Evolutionary conservation across 2,113 vertebrate species (phyloP).

Genomic region (Apus apus): DNA sequence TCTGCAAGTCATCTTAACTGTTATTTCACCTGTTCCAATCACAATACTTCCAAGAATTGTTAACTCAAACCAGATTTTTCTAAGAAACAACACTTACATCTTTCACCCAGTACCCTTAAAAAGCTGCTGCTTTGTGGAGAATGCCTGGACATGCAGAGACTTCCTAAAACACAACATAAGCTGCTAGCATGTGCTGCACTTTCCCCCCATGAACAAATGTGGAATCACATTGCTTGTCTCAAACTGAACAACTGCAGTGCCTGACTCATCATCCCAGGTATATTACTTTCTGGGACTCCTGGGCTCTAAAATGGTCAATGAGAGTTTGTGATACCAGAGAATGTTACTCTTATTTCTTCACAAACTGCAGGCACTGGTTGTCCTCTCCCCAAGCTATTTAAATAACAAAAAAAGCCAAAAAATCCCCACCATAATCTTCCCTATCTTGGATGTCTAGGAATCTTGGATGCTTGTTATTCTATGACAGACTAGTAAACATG

Average conservation of each 20-base stretch:
- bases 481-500: background rate
- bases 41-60: background rate
- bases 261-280: background rate
- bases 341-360: background rate
- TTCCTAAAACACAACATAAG: background rate
- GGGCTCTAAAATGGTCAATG: background rate
- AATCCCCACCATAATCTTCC: background rate
- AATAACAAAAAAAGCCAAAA: background rate
- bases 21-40: background rate
- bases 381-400: background rate
- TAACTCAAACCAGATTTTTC: background rate
- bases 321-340: background rate
- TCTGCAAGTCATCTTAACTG: background rate
- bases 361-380: background rate
- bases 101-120: background rate
- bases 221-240: background rate
- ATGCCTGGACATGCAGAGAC: accelerated
- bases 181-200: background rate
- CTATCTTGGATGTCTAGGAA: background rate
- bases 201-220: background rate
- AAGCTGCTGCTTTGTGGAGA: background rate
- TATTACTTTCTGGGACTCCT: background rate
- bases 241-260: background rate
- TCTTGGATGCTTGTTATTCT: background rate
- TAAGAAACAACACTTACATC: background rate